A percentile compares a stretch with the other conserved stretches of the same genome.
Conservation (phyloP, 1,140 invertebrate genomes). For the Elysia chlorotica region DNA sequence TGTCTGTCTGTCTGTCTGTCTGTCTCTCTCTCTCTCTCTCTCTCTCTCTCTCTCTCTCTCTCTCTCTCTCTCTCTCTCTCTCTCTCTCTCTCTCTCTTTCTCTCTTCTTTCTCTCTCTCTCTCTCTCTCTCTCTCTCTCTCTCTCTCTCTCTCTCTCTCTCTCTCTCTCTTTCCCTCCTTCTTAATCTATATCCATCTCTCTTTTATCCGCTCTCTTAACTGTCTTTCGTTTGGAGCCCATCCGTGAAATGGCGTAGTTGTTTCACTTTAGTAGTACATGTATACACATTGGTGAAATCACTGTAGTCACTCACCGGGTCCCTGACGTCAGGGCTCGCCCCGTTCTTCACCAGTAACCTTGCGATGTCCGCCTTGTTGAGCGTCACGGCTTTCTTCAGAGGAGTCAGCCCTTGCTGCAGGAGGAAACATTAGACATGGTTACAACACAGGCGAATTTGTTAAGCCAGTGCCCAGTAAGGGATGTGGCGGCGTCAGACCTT, state of each 20-base stretch:
- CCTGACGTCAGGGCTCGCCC: background rate
- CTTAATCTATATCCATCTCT: background rate
- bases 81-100: conserved; percentile 7
- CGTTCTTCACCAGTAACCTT: background rate
- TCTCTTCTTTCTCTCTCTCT: background rate
- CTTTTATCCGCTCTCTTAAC: background rate
- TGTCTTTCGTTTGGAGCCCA: background rate
- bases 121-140: background rate
- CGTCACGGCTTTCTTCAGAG: background rate
- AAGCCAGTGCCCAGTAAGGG: too few species aligned
- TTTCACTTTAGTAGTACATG: background rate
- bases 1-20: too few species aligned
- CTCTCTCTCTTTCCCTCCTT: background rate
- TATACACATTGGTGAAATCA: background rate
- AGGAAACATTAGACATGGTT: too few species aligned
- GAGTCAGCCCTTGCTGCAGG: background rate
- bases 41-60: conserved; percentile 9
- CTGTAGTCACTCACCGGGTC: too few species aligned
- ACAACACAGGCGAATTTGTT: too few species aligned
- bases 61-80: background rate
- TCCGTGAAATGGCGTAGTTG: background rate
- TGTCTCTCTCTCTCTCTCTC: conserved; percentile 1
- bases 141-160: too few species aligned
- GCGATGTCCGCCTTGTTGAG: background rate
- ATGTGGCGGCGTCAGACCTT: background rate